Conservation (phyloP, 2,113 vertebrate species). For the Himantopus leucocephalus region DNA sequence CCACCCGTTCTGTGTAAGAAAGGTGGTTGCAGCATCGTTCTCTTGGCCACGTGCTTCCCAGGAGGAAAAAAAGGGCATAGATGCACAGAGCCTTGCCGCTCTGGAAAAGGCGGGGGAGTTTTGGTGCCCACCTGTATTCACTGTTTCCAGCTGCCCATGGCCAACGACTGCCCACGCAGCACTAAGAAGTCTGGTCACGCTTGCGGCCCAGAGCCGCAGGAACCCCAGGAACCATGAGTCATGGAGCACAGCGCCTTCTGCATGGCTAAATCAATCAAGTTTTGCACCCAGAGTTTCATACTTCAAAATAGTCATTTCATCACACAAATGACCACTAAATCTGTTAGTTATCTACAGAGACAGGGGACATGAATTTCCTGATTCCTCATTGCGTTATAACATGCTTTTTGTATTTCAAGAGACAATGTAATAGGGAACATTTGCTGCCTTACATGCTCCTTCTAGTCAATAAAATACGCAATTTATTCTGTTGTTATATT, state of each 20-base stretch:
- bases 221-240: neutral
- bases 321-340: neutral
- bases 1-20: neutral
- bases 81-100: neutral
- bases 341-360: neutral
- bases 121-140: neutral
- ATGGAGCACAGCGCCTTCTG: neutral
- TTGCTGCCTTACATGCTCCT: neutral
- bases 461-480: constrained; percentile 4
- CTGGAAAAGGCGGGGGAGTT: neutral
- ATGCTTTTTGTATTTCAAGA: neutral
- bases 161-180: accelerated
- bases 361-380: neutral
- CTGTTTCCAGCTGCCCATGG: neutral
- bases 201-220: neutral
- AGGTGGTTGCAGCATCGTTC: accelerated
- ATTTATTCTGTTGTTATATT: neutral
- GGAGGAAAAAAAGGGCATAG: neutral
- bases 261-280: neutral
- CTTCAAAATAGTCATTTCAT: neutral
- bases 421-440: neutral
- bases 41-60: neutral
- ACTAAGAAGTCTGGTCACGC: neutral
- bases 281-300: neutral
- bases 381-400: neutral